These are phyloP conservation scores for Philereme vetulata DNA, from an alignment of 2,888 invertebrate genomes.

Conservation along the genomic window DNA sequence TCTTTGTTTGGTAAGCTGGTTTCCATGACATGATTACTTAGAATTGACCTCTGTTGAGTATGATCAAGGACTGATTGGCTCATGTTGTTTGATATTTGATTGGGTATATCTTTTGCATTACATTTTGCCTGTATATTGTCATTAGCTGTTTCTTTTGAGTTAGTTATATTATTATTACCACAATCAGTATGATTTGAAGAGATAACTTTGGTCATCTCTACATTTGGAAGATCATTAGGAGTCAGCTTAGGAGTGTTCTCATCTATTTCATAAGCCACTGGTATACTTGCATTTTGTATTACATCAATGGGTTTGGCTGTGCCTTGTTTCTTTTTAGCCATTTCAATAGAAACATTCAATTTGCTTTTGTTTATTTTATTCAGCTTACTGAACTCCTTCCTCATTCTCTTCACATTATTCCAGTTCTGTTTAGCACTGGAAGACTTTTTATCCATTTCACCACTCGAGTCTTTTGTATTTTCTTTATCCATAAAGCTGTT, in stretches of 20 bases:
- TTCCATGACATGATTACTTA: conserved; percentile 6
- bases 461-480: conserved; percentile 51
- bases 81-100: conserved; percentile 6
- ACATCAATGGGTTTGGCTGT: conserved; percentile 35
- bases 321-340: conserved; percentile 64
- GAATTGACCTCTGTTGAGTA: conserved; percentile 2
- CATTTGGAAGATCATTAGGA: conserved; percentile 20
- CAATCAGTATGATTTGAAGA: conserved; percentile 20
- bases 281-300: conserved; percentile 25
- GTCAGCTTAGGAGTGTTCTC: conserved; percentile 55
- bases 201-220: conserved; percentile 23
- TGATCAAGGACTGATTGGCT: conserved; percentile 19
- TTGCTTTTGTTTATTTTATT: conserved; percentile 69
- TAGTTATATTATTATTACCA: conserved; percentile 1
- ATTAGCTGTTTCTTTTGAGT: conserved; percentile 5
- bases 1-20: neutral
- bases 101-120: conserved; percentile 8
- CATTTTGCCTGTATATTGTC: conserved; percentile 5
- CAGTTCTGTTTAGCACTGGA: conserved; percentile 63
- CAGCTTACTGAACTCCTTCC: conserved; percentile 73
- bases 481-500: conserved; percentile 48
- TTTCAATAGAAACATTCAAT: conserved; percentile 76
- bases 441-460: conserved; percentile 53
- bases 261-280: conserved; percentile 53
- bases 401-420: conserved; percentile 76